These are phyloP conservation scores for Corella eumyota DNA, from an alignment of 23 tunicate genomes.

Conservation along the genomic window DNA sequence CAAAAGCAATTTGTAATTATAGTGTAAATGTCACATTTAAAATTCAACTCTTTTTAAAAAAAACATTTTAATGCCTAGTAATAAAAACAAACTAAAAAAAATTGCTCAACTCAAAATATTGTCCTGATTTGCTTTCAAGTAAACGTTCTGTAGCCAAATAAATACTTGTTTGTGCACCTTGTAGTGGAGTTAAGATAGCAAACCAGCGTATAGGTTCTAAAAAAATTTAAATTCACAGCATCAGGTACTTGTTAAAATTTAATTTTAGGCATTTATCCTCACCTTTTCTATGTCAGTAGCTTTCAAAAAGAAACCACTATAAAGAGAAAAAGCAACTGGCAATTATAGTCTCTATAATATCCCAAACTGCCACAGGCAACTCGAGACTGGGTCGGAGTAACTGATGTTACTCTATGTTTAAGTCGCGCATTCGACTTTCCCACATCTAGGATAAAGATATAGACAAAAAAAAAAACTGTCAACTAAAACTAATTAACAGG, in stretches of 20 bases:
- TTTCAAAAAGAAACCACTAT: not conserved
- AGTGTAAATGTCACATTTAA: not conserved
- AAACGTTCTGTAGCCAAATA: constrained; percentile 46
- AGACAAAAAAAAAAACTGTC: too few relatives aligned
- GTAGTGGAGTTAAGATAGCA: constrained; percentile 54
- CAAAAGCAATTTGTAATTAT: not conserved
- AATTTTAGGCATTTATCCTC: not conserved
- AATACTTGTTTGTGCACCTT: constrained; percentile 82
- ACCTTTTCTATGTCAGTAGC: not conserved
- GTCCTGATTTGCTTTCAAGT: constrained; percentile 15
- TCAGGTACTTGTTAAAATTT: not conserved
- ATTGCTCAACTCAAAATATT: constrained; percentile 75
- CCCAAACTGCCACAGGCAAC: too few relatives aligned
- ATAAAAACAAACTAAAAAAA: too few relatives aligned
- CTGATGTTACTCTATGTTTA: too few relatives aligned
- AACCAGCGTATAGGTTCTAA: constrained; percentile 51
- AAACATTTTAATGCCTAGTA: too few relatives aligned
- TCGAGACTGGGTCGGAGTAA: too few relatives aligned
- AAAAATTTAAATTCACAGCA: not conserved
- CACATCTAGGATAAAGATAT: too few relatives aligned
- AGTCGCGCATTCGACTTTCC: too few relatives aligned
- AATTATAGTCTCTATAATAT: too few relatives aligned
- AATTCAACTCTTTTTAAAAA: too few relatives aligned
- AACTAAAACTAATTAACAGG: too few relatives aligned
- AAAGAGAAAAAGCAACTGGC: not conserved